These are phyloP conservation scores for Cyaniris semiargus DNA, from an alignment of 2,888 invertebrate genomes.

Conservation along the genomic window DNA sequence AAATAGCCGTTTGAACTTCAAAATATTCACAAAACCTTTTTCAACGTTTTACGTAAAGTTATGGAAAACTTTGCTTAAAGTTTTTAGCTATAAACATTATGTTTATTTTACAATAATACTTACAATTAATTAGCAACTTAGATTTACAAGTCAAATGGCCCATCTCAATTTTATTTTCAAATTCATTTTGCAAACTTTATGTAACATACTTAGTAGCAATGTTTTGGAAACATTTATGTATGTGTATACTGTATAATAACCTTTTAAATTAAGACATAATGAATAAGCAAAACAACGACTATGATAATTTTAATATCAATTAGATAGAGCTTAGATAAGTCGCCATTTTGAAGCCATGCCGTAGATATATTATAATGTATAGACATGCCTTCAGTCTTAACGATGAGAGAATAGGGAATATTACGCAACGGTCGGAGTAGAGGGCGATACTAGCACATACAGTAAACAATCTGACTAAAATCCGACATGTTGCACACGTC, in stretches of 20 bases:
- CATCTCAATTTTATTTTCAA: neutral
- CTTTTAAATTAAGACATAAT: neutral
- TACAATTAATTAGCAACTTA: neutral
- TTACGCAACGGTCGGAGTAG: too few species aligned
- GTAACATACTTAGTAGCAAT: neutral
- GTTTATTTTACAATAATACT: too few species aligned
- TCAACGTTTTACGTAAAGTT: too few species aligned
- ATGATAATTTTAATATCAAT: slow-evolving; percentile 19
- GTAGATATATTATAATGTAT: neutral
- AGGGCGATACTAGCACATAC: too few species aligned
- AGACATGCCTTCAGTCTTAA: neutral
- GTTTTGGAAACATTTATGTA: neutral
- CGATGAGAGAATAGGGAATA: too few species aligned
- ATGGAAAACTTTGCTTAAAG: neutral
- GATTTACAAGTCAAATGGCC: neutral
- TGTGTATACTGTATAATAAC: neutral
- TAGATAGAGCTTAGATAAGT: neutral
- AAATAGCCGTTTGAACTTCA: too few species aligned
- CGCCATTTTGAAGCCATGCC: neutral
- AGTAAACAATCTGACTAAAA: too few species aligned
- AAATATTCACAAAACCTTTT: too few species aligned
- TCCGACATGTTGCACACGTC: too few species aligned
- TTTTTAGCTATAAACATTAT: neutral
- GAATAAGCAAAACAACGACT: neutral
- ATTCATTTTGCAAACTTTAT: neutral